Base-by-base conservation (phyloP, 2,888 invertebrate species). In the Latrodectus hesperus region DNA sequence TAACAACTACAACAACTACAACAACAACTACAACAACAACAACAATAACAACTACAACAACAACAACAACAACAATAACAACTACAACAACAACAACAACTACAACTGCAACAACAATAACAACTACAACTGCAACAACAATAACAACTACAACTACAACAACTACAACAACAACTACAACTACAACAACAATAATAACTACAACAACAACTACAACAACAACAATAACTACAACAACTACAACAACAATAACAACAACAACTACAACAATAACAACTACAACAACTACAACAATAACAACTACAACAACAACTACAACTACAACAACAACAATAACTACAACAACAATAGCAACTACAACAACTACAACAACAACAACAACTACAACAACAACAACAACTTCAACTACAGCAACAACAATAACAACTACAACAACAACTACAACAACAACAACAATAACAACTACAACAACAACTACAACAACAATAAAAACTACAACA, bases 51-150 rank as follows among this genome's bases (percentile, higher is more conserved):
- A 60, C 60, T 12, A 60, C 60, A 60, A 60, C 60, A 60, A 60
- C 60, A 60, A 60, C 60, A 60, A 60, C 60, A 60, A 60, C 60
- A 60, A 60, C 60, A 60, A 60, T 14, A 60, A 60, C 60, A 60
- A 60, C 60, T 12, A 60, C 60, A 60, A 60, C 60, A 60, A 60
- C 60, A 60, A 60, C 60, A 60, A 60, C 60, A 60, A 60, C 60
- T 12, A 60, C 60, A 60, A 60, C 60, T 12, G 14, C 60, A 60
- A 60, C 60, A 60, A 60, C 60, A 60, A 60, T 14, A 60, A 60
- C 60, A 60, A 60, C 60, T 12, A 60, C 60, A 60, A 60, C 60
- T 12, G 14, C 60, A 60, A 60, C 60, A 60, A 60, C 60, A 60
- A 60, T 14, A 60, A 60, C 12, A 60, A 60, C 60, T 12, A 60